A percentile compares a stretch with the other conserved stretches of the same genome.
phyloP scores from a whole-genome alignment of 2,888 invertebrate species.

The Microctonus aethiopoides region DNA sequence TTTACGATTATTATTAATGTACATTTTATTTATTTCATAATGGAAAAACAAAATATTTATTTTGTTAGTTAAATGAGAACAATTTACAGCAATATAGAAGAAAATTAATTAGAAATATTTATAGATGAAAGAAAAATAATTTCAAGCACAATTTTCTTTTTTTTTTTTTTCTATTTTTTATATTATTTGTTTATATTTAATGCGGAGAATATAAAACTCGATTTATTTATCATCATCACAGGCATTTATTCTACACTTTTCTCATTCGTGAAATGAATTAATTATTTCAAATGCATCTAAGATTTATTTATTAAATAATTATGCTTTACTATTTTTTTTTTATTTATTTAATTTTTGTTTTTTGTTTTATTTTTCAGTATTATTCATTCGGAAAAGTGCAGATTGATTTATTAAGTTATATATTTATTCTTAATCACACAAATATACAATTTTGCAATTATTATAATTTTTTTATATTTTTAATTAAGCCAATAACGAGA shows the following conservation, averaged over 20 bases:
- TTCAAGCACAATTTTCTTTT: background rate
- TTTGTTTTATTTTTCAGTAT: background rate
- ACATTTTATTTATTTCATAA: no score
- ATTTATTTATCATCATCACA: background rate
- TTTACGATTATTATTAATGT: no score
- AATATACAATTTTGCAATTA: background rate
- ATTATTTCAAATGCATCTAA: background rate
- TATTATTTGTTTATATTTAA: background rate
- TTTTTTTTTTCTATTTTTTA: background rate
- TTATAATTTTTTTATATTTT: background rate
- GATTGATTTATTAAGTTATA: background rate
- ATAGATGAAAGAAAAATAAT: background rate
- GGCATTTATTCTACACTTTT: background rate
- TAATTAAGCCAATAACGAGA: background rate
- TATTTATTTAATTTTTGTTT: background rate
- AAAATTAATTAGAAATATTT: no score
- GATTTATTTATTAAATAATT: no score
- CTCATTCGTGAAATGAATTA: background rate
- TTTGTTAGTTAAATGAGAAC: no score
- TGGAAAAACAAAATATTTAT: no score
- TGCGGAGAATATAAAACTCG: background rate
- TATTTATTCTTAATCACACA: background rate
- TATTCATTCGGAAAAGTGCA: background rate
- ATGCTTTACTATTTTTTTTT: background rate
- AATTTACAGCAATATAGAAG: no score